Conservation (phyloP, 2,888 invertebrate genomes). For the Diaprepes abbreviatus region DNA sequence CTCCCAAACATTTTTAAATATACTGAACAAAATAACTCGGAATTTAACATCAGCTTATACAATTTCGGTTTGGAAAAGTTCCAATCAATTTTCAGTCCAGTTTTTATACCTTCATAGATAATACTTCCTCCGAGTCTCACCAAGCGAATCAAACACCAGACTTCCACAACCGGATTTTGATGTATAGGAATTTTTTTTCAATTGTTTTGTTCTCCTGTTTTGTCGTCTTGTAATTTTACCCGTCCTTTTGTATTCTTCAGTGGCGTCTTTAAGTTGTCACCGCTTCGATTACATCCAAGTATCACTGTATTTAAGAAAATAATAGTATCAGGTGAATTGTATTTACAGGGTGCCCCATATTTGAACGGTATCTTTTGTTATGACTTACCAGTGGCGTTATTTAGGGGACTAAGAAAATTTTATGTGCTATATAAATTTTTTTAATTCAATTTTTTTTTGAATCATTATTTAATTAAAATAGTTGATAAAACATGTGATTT, state of each 20-base stretch:
- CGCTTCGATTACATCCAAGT: background rate
- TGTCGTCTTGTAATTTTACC: constrained; percentile 20
- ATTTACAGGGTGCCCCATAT: constrained; percentile 21
- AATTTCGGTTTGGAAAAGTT: too few relatives aligned
- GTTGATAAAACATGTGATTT: too few relatives aligned
- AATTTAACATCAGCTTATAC: too few relatives aligned
- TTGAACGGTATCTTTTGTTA: background rate
- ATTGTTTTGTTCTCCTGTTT: constrained; percentile 10
- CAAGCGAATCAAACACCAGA: constrained; percentile 18
- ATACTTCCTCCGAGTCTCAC: constrained; percentile 14
- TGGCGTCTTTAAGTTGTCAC: constrained; percentile 23
- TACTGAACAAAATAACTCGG: too few relatives aligned
- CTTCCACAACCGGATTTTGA: constrained; percentile 28
- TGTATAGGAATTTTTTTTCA: constrained; percentile 11
- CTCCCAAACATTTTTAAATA: too few relatives aligned
- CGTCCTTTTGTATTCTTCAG: constrained; percentile 21
- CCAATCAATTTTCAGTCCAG: too few relatives aligned
- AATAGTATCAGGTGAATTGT: constrained; percentile 7
- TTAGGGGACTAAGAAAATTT: too few relatives aligned
- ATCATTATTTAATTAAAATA: too few relatives aligned
- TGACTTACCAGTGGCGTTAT: too few relatives aligned
- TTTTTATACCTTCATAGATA: too few relatives aligned
- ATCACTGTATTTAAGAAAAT: constrained; percentile 11
- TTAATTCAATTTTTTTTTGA: too few relatives aligned
- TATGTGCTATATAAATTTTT: too few relatives aligned